Evolutionary conservation across 2,888 invertebrate genomes (phyloP).

Genomic region (Cyclophora punctaria): DNA sequence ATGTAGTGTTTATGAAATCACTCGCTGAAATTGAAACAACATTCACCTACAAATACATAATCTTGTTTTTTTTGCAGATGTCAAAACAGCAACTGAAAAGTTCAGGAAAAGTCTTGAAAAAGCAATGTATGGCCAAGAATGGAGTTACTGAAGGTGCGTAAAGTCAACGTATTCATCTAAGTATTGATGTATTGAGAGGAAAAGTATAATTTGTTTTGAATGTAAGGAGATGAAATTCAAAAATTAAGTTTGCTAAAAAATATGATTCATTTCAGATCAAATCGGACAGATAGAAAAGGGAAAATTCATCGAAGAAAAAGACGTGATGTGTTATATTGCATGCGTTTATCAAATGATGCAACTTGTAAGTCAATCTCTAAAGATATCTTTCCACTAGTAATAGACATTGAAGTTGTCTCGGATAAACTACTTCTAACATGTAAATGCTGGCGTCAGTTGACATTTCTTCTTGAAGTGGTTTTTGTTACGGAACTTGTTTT

Average conservation of each 20-base stretch:
- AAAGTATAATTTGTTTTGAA: too few relatives aligned
- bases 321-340: constrained; percentile 65
- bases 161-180: not conserved
- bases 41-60: not conserved
- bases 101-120: constrained; percentile 74
- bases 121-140: constrained; percentile 76
- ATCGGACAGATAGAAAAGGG: constrained; percentile 55
- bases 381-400: too few relatives aligned
- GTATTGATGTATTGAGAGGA: too few relatives aligned
- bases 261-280: constrained; percentile 38
- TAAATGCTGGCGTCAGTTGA: too few relatives aligned
- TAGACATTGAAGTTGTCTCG: too few relatives aligned
- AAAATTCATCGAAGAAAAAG: constrained; percentile 52
- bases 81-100: constrained; percentile 76
- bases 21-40: too few relatives aligned
- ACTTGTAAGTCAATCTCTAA: constrained; percentile 36
- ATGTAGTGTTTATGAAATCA: too few relatives aligned
- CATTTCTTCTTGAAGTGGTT: too few relatives aligned
- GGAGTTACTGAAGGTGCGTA: constrained; percentile 49
- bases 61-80: constrained; percentile 37
- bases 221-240: too few relatives aligned
- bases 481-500: too few relatives aligned
- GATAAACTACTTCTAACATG: too few relatives aligned
- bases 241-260: too few relatives aligned
- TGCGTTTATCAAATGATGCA: constrained; percentile 58